Evolutionary conservation across 2,797 vertebrate species (phyloP), one percentile per base, ranked within the genome.

Genomic region (Heteromormyrus szaboi): DNA sequence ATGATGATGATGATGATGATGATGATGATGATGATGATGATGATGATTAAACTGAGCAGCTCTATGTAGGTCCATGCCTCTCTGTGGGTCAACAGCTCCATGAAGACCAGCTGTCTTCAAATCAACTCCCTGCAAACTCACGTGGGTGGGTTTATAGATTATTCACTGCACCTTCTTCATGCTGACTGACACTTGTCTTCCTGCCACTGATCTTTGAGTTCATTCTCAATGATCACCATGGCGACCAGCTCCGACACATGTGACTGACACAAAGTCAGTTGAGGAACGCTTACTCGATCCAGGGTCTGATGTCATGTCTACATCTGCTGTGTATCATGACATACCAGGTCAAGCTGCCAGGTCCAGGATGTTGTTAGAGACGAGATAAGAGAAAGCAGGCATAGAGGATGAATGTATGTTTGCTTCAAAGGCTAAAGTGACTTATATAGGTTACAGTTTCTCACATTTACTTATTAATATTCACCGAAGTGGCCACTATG

Each of bases 361-460:
- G 41, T 81, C 19, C 41, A 17, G 22, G 33, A 25, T 29, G 12
- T 29, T 85, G 46, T 17, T 29, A 85, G 46, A 17, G 12, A 85
- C 14, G 1, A 48, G n/a, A 53, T 29, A 85, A 85, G 84, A 25
- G 12, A 33, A 33, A 29, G 25, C 29, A 85, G 12, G 50, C n/a
- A 86, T n/a, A 2, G 12, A 86, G 29, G 7, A n/a, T 59, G 53
- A 86, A 44, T 81, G 41, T 8, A 81, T 81, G 37, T 41, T 86
- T 56, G 33, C 50, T 56, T 56, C 25, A 56, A 56, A 86, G 85
- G 19, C 50, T 41, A 37, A 53, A 86, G 25, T 54, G 33, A 37
- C 51, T 86, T 86, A 86, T 86, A 56, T 86, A 86, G 85, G 85
- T 86, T 86, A 59, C 51, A 86, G 29, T 59, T 86, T 59, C 19